Evolutionary conservation across 2,888 invertebrate species (phyloP), one percentile per base, ranked within the genome.

Genomic region (Drepana falcataria): DNA sequence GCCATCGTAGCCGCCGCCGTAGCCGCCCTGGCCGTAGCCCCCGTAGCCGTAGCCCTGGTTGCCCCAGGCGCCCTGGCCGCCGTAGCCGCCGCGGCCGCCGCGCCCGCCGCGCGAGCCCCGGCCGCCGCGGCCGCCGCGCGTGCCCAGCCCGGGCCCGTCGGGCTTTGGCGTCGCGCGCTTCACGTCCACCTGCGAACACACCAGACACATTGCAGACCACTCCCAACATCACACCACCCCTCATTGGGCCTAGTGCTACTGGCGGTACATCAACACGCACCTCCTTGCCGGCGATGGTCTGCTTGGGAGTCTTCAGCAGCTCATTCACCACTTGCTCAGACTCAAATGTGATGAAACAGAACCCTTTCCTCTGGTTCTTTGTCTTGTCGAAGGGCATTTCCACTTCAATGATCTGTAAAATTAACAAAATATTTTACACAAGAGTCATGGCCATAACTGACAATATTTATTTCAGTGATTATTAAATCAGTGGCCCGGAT

Each of bases 371-470:
- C 87, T 98, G 97, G 84, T 97, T 98, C 93, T 98, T 98, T 83
- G 96, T 95, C 89, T 98, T 98, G 85, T 99, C 99, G 77, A 97
- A 98, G 57, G 99, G 99, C 95, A 98, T 96, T 89, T 99, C 99
- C 56, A 98, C 95, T 75, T 98, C 97, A 60, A 97, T 95, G 73
- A 98, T 97, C 98, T 98, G 81, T 21, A 91, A 91, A 35, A 55
- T 56, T 57, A 56, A 62, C 44, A 58, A 5, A 51, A 41, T 40
- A 53, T 35, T 35, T 47, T 35, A 47, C 3, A 34, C 33, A 49
- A 47, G 3, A 9, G 2, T 44, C 6, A 6, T 44, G 9, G 3
- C 2, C 7, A 40, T 6, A 5, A 3, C 40, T 37, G 37, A 9
- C 6, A 44, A 9, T 9, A 48, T 33, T 47, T 56, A 7, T 37